Evolutionary conservation across 2,888 invertebrate genomes (phyloP), one percentile per base, ranked within the genome.

Genomic region (Sthenelais limicola): DNA sequence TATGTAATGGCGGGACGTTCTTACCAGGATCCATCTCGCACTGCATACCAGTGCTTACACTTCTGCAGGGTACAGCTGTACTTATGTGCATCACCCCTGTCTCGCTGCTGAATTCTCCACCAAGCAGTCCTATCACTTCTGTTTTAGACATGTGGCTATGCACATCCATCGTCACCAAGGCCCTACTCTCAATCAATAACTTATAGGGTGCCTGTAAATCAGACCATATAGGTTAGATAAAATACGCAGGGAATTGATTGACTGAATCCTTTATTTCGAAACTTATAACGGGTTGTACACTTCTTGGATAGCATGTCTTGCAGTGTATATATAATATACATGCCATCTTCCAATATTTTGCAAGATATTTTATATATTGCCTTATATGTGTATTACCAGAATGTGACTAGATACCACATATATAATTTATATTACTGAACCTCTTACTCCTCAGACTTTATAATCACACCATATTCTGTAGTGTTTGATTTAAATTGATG

Each of bases 21-120:
- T 80, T 76, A 92, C 92, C 91, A 0, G 93, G 93, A 81, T 93
- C 93, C 93, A 93, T 93, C 80, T 94, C 93, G 85, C 93, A 93
- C 88, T 92, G 92, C 71, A 92, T 92, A 5, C 90, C 89, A 70
- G 91, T 91, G 70, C 91, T 91, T 32, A 91, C 89, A 77, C 92
- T 93, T 71, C 89, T 89, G 79, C 92, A 93, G 0, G 92, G 91
- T 21, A 91, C 89, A 82, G 93, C 93, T 72, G 89, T 87, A 35
- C 85, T 86, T 75, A 91, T 88, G 26, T 85, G 85, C 35, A 92
- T 82, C 32, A n/a, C n/a, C n/a, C n/a, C n/a, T n/a, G n/a, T n/a
- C n/a, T 38, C 62, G 0, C 80, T 75, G 74, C 85, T 80, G 85
- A 89, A 90, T 68, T 81, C 82, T 3, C 93, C 93, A 21, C 93